Percentiles rank a stretch among this genome's conserved stretches.
Conservation (phyloP, 2,888 invertebrate genomes). For the Lysandra coridon region DNA sequence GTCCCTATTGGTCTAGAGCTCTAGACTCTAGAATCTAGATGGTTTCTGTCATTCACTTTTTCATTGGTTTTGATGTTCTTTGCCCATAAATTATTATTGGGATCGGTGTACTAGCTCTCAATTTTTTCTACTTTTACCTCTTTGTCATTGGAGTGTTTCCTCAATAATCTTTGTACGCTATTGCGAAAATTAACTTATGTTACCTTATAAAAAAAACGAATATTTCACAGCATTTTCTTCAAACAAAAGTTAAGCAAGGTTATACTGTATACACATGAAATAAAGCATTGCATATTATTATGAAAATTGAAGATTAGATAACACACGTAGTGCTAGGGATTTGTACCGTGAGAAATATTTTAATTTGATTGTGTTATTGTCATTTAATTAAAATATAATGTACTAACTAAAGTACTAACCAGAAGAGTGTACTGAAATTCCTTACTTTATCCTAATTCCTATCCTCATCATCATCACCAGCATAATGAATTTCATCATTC, state of each 20-base stretch:
- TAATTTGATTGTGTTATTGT: neutral
- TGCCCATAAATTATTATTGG: neutral
- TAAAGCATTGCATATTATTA: neutral
- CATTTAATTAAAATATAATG: neutral
- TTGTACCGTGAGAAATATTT: slow-evolving; percentile 8
- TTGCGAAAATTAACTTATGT: neutral
- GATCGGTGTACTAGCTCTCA: neutral
- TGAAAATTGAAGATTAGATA: neutral
- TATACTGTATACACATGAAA: neutral
- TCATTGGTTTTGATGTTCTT: neutral
- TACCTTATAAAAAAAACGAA: neutral
- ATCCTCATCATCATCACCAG: too few relatives aligned
- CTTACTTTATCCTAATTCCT: too few relatives aligned
- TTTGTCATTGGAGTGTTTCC: neutral
- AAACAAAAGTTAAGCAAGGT: neutral
- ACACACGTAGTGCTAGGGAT: neutral
- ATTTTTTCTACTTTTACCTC: neutral
- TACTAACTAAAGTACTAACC: neutral
- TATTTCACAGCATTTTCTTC: neutral
- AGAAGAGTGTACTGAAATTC: neutral
- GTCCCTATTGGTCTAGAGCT: neutral
- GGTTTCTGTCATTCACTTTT: neutral
- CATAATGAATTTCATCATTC: too few relatives aligned
- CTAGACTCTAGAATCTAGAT: neutral
- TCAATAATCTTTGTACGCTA: too few relatives aligned